Conservation (phyloP, 2,888 invertebrate genomes). For the Platycnemis pennipes region DNA sequence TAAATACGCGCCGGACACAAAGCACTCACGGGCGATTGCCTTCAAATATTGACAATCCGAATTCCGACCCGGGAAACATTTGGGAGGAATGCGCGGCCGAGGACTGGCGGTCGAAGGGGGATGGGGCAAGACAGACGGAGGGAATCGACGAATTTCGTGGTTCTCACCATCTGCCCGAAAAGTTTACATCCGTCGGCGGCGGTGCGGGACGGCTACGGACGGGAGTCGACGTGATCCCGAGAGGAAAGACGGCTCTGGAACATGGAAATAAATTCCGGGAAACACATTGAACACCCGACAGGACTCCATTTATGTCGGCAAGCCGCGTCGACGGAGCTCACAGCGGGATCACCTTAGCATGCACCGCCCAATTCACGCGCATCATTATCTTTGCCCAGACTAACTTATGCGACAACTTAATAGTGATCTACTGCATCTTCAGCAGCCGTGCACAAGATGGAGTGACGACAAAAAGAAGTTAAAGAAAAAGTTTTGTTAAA, state of each 20-base stretch:
- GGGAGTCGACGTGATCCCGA: not conserved
- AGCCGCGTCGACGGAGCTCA: too few relatives aligned
- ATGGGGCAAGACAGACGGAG: not conserved
- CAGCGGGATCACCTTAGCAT: too few relatives aligned
- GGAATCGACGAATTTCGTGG: not conserved
- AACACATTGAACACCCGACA: not conserved
- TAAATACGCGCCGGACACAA: slow-evolving; percentile 20
- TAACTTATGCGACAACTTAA: too few relatives aligned
- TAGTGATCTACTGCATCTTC: too few relatives aligned
- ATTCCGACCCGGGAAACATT: not conserved
- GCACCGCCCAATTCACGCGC: too few relatives aligned
- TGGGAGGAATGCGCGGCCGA: not conserved
- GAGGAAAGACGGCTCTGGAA: not conserved
- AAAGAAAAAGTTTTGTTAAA: too few relatives aligned
- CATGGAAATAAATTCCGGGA: not conserved
- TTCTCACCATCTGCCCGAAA: not conserved
- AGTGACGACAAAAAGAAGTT: too few relatives aligned
- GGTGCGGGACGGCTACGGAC: not conserved
- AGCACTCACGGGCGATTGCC: slow-evolving; percentile 28
- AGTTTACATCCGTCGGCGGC: not conserved
- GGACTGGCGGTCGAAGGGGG: not conserved
- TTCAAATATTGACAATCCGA: slow-evolving; percentile 46
- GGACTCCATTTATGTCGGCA: not conserved
- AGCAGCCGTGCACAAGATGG: too few relatives aligned
- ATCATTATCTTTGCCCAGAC: too few relatives aligned